A percentile compares a stretch with the other conserved stretches of the same genome.
Conservation (phyloP, 2,113 vertebrate species). For the Lophura nycthemera region DNA sequence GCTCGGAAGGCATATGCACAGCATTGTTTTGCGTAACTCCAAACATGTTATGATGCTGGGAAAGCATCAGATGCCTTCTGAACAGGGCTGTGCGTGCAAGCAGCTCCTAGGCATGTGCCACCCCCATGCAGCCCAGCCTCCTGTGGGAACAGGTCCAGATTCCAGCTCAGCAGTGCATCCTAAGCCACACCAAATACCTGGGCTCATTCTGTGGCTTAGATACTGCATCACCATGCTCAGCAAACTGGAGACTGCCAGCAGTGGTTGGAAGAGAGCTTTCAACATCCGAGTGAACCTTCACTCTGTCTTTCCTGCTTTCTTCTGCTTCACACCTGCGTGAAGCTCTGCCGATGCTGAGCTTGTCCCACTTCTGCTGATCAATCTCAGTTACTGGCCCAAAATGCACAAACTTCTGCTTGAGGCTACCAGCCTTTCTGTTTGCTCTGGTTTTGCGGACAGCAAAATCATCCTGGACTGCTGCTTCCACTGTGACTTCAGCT, state of each 20-base stretch:
- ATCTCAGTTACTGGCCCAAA: conserved; percentile 96
- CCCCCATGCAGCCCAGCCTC: conserved; percentile 37
- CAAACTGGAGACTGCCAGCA: neutral
- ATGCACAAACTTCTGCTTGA: conserved; percentile 87
- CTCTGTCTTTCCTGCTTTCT: neutral
- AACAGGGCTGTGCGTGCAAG: accelerated
- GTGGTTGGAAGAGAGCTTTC: neutral
- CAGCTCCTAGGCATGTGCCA: neutral
- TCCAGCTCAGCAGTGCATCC: neutral
- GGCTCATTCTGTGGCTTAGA: conserved; percentile 21
- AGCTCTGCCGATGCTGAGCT: conserved; percentile 78
- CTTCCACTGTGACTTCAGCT: conserved; percentile 76
- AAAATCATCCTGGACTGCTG: conserved; percentile 77
- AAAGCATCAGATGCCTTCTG: neutral
- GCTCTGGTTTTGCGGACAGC: conserved; percentile 79
- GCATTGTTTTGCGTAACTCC: accelerated
- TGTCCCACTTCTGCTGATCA: conserved; percentile 85
- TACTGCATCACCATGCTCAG: neutral
- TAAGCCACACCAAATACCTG: conserved; percentile 74
- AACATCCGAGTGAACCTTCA: neutral
- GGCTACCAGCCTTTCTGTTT: conserved; percentile 76
- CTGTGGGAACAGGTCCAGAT: neutral
- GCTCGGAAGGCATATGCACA: neutral
- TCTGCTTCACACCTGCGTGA: conserved; percentile 57
- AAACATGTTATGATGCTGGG: neutral